Base-by-base conservation (phyloP, 2,797 vertebrate genomes). In the Naso thynnoides region DNA sequence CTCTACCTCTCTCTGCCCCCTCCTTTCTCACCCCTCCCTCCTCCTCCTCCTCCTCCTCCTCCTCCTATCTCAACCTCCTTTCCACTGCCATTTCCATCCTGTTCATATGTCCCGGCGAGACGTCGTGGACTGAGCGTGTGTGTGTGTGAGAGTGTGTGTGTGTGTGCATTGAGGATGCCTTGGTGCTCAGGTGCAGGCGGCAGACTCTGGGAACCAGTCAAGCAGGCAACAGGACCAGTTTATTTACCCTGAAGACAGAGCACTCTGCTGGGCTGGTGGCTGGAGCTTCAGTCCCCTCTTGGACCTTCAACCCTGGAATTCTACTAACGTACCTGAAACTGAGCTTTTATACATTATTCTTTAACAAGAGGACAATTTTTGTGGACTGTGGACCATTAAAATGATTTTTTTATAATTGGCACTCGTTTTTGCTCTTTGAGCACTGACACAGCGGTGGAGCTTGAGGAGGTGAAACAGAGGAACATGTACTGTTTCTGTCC, bases 31-130 rank as follows among this genome's bases (percentile, higher is more conserved):
- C 56, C 65, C 68, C 45, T 36, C 45, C 73, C 48, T 39, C 53
- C 36, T 42, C 65, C 50, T 41, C 54, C 50, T 14, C 61, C 59
- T 23, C 69, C 52, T 55, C 73, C 47, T 31, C 66, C 52, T 49
- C 59, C 48, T 69, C 65, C 62, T 70, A 68, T 78, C 80, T 89
- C 89, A 83, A 42, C 82, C 74, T 88, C 85, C 59, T 91, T 81
- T 88, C 81, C 77, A 56, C 76, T 83, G 71, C 86, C 87, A 86
- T 85, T 85, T 88, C 84, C 83, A 78, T 85, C 81, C 73, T 52
- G 52, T 79, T 84, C 81, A 80, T 64, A 73, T 67, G 80, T 89
- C 82, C 86, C 70, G 67, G 76, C 68, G 65, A 86, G 87, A 81
- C 85, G 66, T 64, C 16, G 66, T 31, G 10, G 63, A 59, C 76